A percentile compares a stretch with the other conserved stretches of the same genome.
Evolutionary conservation across 2,113 vertebrate genomes (phyloP).

Genomic region (Myodes glareolus): DNA sequence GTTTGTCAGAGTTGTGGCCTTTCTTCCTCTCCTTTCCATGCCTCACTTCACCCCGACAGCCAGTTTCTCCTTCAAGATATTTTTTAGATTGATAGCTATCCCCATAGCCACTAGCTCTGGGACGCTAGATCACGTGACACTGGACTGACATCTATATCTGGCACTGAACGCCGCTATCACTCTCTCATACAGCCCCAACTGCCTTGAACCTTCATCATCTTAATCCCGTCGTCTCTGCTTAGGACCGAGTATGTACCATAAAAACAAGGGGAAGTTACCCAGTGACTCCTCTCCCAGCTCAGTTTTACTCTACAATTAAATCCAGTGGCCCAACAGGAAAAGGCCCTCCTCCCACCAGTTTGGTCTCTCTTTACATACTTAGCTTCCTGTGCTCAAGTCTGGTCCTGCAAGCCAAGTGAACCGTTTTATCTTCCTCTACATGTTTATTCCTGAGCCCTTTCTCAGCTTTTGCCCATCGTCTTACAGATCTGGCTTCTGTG

Average conservation of each 20-base stretch:
- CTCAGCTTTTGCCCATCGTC: not conserved
- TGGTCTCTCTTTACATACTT: not conserved
- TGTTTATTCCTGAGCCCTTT: slow-evolving; percentile 7
- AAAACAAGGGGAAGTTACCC: slow-evolving; percentile 42
- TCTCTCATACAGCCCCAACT: not conserved
- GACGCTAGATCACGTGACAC: not conserved
- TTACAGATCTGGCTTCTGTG: slow-evolving; percentile 18
- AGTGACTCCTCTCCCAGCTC: not conserved
- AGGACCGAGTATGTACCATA: slow-evolving; percentile 8
- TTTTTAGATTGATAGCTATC: not conserved
- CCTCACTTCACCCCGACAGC: not conserved
- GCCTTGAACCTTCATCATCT: slow-evolving; percentile 3
- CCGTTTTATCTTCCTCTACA: not conserved
- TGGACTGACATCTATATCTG: not conserved
- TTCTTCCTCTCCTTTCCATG: slow-evolving; percentile 9
- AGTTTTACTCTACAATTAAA: slow-evolving; percentile 22
- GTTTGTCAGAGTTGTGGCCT: slow-evolving; percentile 34
- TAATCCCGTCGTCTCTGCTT: not conserved
- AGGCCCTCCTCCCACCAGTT: not conserved
- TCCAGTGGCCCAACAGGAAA: not conserved
- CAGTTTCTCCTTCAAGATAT: slow-evolving; percentile 33
- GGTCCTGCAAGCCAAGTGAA: not conserved
- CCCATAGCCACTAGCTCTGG: not conserved
- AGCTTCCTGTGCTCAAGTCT: not conserved
- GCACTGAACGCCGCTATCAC: not conserved